A percentile compares a stretch with the other conserved stretches of the same genome.
phyloP scores from a whole-genome alignment of 2,797 vertebrate species.

The Myripristis jacobus region DNA sequence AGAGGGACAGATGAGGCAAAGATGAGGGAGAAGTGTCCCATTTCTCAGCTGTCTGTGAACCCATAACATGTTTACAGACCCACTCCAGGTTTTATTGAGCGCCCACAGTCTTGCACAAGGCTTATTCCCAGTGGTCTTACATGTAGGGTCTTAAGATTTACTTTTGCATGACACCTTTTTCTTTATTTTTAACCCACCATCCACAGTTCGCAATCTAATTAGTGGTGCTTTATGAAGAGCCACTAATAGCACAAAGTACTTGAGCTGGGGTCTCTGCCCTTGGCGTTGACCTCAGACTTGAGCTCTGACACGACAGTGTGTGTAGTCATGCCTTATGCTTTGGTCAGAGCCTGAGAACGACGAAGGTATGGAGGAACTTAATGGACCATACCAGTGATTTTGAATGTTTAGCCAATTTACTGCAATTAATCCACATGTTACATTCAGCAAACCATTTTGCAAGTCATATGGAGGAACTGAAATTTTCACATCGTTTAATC shows the following conservation, averaged over 20 bases:
- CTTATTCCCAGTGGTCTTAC: constrained; percentile 40
- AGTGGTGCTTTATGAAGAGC: constrained; percentile 47
- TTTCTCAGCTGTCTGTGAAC: background rate
- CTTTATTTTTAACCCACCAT: constrained; percentile 49
- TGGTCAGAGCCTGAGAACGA: too few species aligned
- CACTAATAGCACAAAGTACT: constrained; percentile 36
- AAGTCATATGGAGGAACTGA: too few species aligned
- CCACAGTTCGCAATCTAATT: constrained; percentile 47
- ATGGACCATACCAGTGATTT: too few species aligned
- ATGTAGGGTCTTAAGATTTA: constrained; percentile 54
- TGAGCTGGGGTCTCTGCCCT: constrained; percentile 36
- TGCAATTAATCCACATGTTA: too few species aligned
- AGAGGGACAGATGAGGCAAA: background rate
- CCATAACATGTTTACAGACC: background rate
- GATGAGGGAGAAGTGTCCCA: background rate
- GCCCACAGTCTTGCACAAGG: background rate
- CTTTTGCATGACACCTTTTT: constrained; percentile 28
- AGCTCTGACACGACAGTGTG: constrained; percentile 19
- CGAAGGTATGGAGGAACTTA: too few species aligned
- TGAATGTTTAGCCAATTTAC: too few species aligned
- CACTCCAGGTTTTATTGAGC: background rate
- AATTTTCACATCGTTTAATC: too few species aligned
- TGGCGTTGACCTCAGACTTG: constrained; percentile 43
- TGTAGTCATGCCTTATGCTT: background rate
- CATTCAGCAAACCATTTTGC: too few species aligned